Percentiles rank a stretch among this genome's conserved stretches.
Evolutionary conservation across 2,888 invertebrate species (phyloP).

Genomic region (Andrena dorsata): DNA sequence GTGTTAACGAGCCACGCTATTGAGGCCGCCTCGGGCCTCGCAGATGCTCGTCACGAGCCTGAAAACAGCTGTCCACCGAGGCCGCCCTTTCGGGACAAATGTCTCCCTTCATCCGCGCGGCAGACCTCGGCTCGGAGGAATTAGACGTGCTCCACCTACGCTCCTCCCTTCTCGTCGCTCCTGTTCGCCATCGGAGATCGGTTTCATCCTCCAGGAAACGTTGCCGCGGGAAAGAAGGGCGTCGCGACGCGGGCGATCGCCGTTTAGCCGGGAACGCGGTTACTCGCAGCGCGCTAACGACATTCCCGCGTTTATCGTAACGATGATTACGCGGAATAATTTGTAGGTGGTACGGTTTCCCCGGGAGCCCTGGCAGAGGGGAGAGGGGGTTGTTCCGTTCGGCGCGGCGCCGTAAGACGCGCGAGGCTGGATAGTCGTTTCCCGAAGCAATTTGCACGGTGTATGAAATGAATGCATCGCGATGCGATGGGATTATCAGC

Average conservation of each 20-base stretch:
- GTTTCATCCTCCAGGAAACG: no score
- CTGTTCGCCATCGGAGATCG: no score
- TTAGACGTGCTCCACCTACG: no score
- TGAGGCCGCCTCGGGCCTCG: constrained; percentile 43
- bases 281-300: not conserved
- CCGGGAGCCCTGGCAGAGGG: not conserved
- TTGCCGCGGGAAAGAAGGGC: not conserved
- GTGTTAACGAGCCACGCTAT: constrained; percentile 48
- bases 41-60: constrained; percentile 33
- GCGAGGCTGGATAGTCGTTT: constrained; percentile 9
- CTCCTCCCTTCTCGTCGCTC: no score
- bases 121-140: no score
- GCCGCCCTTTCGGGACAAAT: constrained; percentile 47
- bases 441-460: constrained; percentile 24
- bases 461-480: constrained; percentile 15
- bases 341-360: constrained; percentile 10
- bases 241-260: not conserved
- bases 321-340: constrained; percentile 17
- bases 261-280: not conserved
- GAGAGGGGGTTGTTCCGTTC: not conserved
- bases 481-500: constrained; percentile 37
- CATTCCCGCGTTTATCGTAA: constrained; percentile 15
- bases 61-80: constrained; percentile 63
- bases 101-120: not conserved
- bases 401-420: not conserved